These are phyloP conservation scores for Cerastis rubricosa DNA, from an alignment of 2,888 invertebrate species.

Conservation along the genomic window DNA sequence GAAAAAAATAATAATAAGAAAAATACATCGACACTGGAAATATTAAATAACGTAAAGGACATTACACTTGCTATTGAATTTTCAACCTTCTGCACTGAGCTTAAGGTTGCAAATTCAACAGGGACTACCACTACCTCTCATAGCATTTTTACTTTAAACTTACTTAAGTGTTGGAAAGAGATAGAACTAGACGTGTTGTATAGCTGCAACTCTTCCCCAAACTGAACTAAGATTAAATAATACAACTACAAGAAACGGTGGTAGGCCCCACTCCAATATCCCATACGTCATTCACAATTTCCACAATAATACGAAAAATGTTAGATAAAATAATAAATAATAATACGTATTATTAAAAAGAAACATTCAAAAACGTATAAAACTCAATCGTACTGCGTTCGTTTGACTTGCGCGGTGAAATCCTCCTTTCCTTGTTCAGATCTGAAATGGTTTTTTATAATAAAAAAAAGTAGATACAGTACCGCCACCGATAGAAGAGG, in stretches of 20 bases:
- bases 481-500: constrained; percentile 67
- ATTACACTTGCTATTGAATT: not conserved
- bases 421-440: constrained; percentile 86
- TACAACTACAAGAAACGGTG: not conserved
- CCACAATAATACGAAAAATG: constrained; percentile 27
- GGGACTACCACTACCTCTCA: not conserved
- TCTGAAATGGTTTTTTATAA: constrained; percentile 80
- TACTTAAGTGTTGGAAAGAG: not conserved
- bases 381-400: constrained; percentile 87
- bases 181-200: not conserved
- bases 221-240: not conserved
- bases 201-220: not conserved
- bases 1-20: constrained; percentile 12
- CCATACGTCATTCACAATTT: not conserved
- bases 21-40: constrained; percentile 8
- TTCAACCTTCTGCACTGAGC: not conserved
- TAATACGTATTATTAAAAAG: constrained; percentile 52
- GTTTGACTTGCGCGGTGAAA: constrained; percentile 88
- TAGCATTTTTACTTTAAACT: not conserved
- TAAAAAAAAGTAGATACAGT: constrained; percentile 62
- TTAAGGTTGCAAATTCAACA: not conserved
- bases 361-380: constrained; percentile 73
- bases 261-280: not conserved
- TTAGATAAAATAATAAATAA: constrained; percentile 49
- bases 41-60: constrained; percentile 6